Evolutionary conservation across 2,113 vertebrate genomes (phyloP).

Genomic region (Xiphophorus maculatus): DNA sequence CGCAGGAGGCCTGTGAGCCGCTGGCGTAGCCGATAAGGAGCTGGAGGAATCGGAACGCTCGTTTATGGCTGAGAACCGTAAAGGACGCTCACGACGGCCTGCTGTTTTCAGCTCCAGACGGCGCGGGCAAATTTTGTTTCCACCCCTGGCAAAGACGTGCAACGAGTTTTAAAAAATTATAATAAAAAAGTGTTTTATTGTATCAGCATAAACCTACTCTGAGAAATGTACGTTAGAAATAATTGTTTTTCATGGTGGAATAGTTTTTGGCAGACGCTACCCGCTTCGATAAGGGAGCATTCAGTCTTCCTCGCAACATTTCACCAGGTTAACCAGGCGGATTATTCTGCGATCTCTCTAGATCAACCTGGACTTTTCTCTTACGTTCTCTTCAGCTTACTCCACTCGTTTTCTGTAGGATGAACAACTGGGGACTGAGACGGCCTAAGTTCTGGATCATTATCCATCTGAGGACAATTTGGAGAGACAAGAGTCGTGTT

Average conservation of each 20-base stretch:
- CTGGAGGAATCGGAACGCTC: not conserved
- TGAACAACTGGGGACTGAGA: not conserved
- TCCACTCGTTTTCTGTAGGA: too few species aligned
- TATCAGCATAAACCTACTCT: too few species aligned
- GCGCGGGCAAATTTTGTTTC: too few species aligned
- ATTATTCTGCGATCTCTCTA: too few species aligned
- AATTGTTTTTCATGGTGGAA: not conserved
- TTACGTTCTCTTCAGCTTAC: too few species aligned
- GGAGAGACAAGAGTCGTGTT: too few species aligned
- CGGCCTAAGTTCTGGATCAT: not conserved
- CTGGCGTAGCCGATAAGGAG: constrained; percentile 20
- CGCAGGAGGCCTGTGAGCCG: constrained; percentile 3
- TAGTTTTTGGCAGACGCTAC: not conserved
- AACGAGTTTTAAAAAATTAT: too few species aligned
- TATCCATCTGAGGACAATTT: too few species aligned
- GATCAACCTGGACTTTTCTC: too few species aligned
- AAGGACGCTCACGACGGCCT: not conserved
- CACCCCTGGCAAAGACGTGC: not conserved
- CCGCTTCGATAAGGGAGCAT: too few species aligned
- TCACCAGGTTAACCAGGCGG: not conserved
- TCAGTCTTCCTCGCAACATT: not conserved
- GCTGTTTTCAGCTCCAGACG: too few species aligned
- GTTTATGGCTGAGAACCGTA: not conserved
- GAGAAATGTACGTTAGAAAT: not conserved
- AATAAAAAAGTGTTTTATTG: not conserved